A percentile compares a stretch with the other conserved stretches of the same genome.
Conservation (phyloP, 92 coral and sea anemone species). For the Isaurus tuberculatus region DNA sequence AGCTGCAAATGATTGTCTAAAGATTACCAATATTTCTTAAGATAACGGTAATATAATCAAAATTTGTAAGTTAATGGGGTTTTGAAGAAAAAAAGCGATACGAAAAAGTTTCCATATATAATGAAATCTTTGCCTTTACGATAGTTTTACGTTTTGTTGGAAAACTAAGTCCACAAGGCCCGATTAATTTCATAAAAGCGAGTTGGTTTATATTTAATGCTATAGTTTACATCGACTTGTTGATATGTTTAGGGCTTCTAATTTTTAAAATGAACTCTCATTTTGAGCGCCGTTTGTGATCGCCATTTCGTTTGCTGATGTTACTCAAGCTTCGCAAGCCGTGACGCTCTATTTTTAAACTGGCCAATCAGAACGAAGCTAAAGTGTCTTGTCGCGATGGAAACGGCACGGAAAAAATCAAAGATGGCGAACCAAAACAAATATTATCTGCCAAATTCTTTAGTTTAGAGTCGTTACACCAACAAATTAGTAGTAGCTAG, state of each 20-base stretch:
- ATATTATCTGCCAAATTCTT: too few species aligned
- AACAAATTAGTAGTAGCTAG: too few species aligned
- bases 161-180: not conserved
- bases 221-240: not conserved
- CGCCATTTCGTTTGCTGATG: slow-evolving; percentile 8
- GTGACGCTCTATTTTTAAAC: not conserved
- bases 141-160: not conserved
- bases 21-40: not conserved
- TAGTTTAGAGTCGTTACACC: too few species aligned
- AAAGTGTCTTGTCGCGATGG: slow-evolving; percentile 2
- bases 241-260: not conserved
- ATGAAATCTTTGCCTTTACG: slow-evolving; percentile 1
- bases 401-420: not conserved
- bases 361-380: slow-evolving; percentile 26
- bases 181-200: slow-evolving; percentile 8
- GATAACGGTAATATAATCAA: slow-evolving; percentile 5
- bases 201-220: not conserved
- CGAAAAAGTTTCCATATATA: not conserved
- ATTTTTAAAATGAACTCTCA: not conserved
- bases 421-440: too few species aligned
- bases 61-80: slow-evolving; percentile 19
- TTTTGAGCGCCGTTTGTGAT: not conserved
- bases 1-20: not conserved
- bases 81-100: not conserved
- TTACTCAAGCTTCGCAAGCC: slow-evolving; percentile 11